Evolutionary conservation across 2,113 vertebrate genomes (phyloP).

Genomic region (Anthoscopus minutus): DNA sequence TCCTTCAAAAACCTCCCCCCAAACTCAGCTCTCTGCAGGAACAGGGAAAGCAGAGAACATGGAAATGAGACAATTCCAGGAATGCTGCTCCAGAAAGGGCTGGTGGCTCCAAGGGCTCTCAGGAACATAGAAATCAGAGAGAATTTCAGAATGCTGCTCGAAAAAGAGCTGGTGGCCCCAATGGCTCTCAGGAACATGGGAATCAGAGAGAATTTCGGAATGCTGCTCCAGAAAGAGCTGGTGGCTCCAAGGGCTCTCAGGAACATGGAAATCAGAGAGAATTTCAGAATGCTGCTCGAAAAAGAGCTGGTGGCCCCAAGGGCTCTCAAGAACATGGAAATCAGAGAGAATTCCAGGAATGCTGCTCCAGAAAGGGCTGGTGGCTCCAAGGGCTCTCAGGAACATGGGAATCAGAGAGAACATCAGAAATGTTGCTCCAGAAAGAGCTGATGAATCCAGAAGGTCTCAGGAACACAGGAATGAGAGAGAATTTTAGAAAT

Average conservation of each 20-base stretch:
- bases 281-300: rapidly evolving
- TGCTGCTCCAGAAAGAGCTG: neutral
- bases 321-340: neutral
- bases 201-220: neutral
- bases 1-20: neutral
- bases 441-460: rapidly evolving
- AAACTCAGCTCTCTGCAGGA: neutral
- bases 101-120: neutral
- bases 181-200: neutral
- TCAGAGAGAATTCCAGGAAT: neutral
- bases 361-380: neutral
- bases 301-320: rapidly evolving
- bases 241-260: neutral
- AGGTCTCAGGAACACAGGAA: neutral
- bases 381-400: rapidly evolving
- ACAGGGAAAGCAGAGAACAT: neutral
- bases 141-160: neutral
- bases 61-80: neutral
- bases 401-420: rapidly evolving
- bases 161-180: neutral
- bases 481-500: neutral
- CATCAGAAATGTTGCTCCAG: rapidly evolving
- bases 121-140: neutral
- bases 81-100: neutral
- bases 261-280: no score